Base-by-base conservation (phyloP, 1,140 invertebrate species). In the Drosophila ananassae region DNA sequence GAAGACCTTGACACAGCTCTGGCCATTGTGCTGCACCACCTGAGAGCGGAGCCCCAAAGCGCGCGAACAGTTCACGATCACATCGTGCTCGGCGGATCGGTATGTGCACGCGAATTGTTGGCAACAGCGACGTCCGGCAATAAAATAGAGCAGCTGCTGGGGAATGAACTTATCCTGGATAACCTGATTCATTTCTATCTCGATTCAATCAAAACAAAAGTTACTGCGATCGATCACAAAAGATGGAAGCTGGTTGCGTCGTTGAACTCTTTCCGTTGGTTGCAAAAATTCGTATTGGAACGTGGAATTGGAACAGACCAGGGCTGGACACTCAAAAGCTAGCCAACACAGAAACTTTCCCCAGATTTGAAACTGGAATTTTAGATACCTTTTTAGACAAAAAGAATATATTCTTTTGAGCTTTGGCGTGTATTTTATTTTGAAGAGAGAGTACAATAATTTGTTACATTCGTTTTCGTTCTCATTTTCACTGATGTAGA, bases 91-190 rank as follows among this genome's bases (percentile, higher is more conserved):
- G 6, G 39, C 13, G 2, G 25, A 12, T 0, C 87, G 87, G 32
- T 83, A 90, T 8, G 63, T 71, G 47, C 68, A 87, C 1, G 76
- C 34, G 37, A 90, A 87, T 39, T 73, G 56, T 57, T 90, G 87
- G 13, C 87, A 90, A 39, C 87, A 90, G 3, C 87, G 76, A 9
- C 76, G 51, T 4, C 85, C 85, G 62, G 78, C 85, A 13, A 79
- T 59, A 54, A 90, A 90, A 50, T 82, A 79, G 4, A 90, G 53
- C 55, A 90, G 39, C 56, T 90, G 85, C 62, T 90, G 78, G 0
- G 75, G 69, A 28, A 90, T 74, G 25, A 68, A 90, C 44, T 63
- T 78, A 0, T 64, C 52, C 46, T 69, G 48, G 22, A 85, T 62
- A n/a, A 67, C 37, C 61, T 77, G 51, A 37, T 90, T 78, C 85